Evolutionary conservation across 2,888 invertebrate genomes (phyloP), one percentile per base, ranked within the genome.

Genomic region (Euplagia quadripunctaria): DNA sequence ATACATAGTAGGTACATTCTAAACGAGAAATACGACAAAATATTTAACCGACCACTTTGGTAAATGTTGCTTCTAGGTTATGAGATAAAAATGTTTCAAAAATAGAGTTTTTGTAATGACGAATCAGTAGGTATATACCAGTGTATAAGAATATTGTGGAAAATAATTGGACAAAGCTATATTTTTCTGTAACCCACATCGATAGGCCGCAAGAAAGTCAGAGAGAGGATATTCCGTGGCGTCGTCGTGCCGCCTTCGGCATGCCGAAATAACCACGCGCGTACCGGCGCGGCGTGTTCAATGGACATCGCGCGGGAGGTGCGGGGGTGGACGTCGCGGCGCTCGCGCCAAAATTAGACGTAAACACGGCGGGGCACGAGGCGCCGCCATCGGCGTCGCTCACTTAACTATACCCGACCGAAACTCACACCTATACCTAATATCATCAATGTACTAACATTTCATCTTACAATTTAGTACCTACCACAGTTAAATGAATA

Each of bases 341-440:
- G 95, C 94, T 94, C 94, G 92, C 93, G 95, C 95, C 95, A 92
- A 94, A 95, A 95, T 95, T 95, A 95, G 95, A 95, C 94, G 95
- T 95, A 95, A 95, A 95, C 94, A 95, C 93, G 91, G 87, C 90
- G 91, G 88, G 89, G 90, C 91, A 91, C 90, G 92, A 94, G 94
- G 94, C 94, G 94, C 94, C 94, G 86, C 85, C 84, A 81, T 80
- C 87, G 83, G 78, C 84, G 82, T 81, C 84, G 86, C 81, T 83
- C 79, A 85, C 88, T 85, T 83, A 82, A 80, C 82, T 83, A 79
- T 82, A 77, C 76, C 68, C 85, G 75, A 76, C 68, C 83, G 76
- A 76, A 75, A 81, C 68, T 73, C 81, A 73, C 75, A 78, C 79
- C 78, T 74, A 79, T 79, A 31, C 31, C 31, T 31, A 78, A 76